These are phyloP conservation scores for Syncerus caffer DNA, from an alignment of 2,797 vertebrate genomes.

Conservation along the genomic window DNA sequence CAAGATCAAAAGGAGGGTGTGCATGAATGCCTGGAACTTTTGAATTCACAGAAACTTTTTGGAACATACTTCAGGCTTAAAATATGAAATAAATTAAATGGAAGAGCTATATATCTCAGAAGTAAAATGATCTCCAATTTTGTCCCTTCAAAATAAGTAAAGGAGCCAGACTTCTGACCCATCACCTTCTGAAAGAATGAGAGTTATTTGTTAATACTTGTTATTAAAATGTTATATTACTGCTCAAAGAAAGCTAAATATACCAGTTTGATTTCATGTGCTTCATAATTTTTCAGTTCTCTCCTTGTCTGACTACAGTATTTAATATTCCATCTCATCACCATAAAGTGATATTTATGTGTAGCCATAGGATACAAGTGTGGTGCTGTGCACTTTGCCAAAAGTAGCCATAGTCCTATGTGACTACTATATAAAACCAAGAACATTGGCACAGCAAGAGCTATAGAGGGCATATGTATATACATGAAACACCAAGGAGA, in stretches of 20 bases:
- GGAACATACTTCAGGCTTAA: background rate
- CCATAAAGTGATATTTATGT: background rate
- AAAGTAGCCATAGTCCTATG: background rate
- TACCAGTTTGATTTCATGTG: background rate
- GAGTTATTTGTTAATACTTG: background rate
- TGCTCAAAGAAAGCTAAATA: background rate
- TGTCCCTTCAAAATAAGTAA: background rate
- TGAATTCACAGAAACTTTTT: background rate
- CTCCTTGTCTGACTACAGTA: background rate
- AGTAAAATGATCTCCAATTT: background rate
- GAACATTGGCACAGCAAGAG: background rate
- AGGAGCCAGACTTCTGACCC: background rate
- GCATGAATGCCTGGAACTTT: background rate
- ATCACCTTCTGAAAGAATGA: background rate
- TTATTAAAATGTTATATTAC: background rate
- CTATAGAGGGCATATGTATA: background rate
- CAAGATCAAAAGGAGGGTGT: background rate
- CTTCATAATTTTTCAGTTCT: slow-evolving; percentile 3
- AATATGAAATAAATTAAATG: background rate
- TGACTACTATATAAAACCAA: background rate
- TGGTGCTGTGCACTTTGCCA: background rate
- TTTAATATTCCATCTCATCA: background rate
- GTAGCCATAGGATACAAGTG: background rate
- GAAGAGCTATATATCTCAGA: background rate
- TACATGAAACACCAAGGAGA: background rate